A percentile compares a stretch with the other conserved stretches of the same genome.
Conservation (phyloP, 2,113 vertebrate genomes). For the Pardalotus punctatus region DNA sequence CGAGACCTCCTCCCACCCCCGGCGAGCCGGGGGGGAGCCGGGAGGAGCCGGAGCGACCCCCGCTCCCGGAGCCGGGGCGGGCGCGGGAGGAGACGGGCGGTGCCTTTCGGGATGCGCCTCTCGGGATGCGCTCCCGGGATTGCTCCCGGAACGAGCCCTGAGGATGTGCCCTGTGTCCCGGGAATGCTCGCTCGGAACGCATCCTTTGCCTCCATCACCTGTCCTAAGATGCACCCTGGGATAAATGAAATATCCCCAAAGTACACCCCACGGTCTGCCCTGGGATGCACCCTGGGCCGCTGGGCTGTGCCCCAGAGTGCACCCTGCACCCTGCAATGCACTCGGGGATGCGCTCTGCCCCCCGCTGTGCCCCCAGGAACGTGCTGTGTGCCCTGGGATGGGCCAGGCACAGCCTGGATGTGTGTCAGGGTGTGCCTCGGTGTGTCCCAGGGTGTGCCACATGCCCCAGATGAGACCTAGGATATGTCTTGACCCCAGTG, state of each 20-base stretch:
- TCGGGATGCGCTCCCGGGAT: neutral
- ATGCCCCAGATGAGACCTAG: neutral
- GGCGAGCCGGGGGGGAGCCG: neutral
- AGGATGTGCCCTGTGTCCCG: fast-evolving
- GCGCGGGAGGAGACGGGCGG: neutral
- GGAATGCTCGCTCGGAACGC: neutral
- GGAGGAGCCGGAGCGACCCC: neutral
- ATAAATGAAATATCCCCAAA: fast-evolving
- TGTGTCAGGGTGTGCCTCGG: neutral
- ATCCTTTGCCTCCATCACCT: fast-evolving
- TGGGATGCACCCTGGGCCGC: neutral
- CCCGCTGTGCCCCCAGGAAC: fast-evolving
- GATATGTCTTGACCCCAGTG: fast-evolving
- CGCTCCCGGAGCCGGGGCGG: neutral
- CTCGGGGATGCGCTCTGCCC: neutral
- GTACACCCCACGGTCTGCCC: fast-evolving
- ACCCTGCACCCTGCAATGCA: fast-evolving
- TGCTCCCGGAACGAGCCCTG: neutral
- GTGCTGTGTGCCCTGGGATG: neutral
- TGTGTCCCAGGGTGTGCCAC: neutral
- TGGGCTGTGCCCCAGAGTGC: neutral
- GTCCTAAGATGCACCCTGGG: no score
- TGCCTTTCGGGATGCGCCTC: neutral
- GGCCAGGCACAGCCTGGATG: fast-evolving
- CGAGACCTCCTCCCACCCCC: neutral